Evolutionary conservation across 2,797 vertebrate genomes (phyloP).

Genomic region (Phalloptychus januarius): DNA sequence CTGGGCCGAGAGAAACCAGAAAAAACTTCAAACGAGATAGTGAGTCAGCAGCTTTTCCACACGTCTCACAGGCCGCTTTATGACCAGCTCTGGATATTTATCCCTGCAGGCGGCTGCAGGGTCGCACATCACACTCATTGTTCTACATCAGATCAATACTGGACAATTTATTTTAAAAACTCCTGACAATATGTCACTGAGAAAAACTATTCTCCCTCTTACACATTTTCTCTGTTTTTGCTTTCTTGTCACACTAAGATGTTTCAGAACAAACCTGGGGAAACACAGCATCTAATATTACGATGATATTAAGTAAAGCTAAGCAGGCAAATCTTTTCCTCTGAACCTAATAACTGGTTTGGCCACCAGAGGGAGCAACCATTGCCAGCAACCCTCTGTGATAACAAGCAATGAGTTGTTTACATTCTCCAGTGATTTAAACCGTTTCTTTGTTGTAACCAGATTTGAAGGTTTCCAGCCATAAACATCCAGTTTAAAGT

Average conservation of each 20-base stretch:
- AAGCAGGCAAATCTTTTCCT: neutral
- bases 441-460: neutral
- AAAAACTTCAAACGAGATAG: conserved; percentile 10
- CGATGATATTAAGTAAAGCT: neutral
- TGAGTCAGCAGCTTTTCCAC: conserved; percentile 44
- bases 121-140: neutral
- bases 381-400: neutral
- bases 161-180: neutral
- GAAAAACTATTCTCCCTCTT: neutral
- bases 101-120: neutral
- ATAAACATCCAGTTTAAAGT: neutral
- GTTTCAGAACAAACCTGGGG: neutral
- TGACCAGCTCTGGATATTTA: conserved; percentile 1
- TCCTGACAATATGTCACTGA: neutral
- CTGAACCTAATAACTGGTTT: neutral
- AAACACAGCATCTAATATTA: neutral
- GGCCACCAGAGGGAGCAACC: neutral
- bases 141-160: neutral
- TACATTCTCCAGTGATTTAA: neutral
- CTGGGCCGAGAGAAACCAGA: conserved; percentile 40
- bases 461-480: neutral
- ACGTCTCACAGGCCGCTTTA: conserved; percentile 12
- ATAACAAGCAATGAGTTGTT: neutral
- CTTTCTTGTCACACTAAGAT: neutral
- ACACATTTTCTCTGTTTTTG: neutral